Evolutionary conservation across 2,888 invertebrate genomes (phyloP), one percentile per base, ranked within the genome.

Genomic region (Pollenia griseotomentosa): DNA sequence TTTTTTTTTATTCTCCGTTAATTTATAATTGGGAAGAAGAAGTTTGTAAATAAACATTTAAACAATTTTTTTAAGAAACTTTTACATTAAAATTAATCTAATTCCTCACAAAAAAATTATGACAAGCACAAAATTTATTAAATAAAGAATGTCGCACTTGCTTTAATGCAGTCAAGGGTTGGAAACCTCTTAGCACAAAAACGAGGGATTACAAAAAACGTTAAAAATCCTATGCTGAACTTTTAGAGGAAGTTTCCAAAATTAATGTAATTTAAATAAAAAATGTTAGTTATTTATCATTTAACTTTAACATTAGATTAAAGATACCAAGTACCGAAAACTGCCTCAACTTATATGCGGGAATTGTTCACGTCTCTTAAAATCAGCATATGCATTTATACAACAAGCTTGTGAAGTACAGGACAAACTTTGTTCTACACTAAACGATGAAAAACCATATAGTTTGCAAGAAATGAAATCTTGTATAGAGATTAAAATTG

Each of bases 111-210:
- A 2, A 33, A 1, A 33, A 33, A 33, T 33, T 48, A 73, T 73
- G n/a, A 23, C 10, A n/a, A 23, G 57, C 46, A 46, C 8, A 14
- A 44, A 8, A 73, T 23, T 23, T 46, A 23, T 16, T 19, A 23
- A 59, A 71, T 9, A 48, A 19, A 33, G 75, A 68, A 57, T 82
- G 81, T 68, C 74, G 81, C 10, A 82, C 81, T 6, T 82, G 81
- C 40, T 82, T 74, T 3, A 74, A 74, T 11, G 40, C 46, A n/a
- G 42, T 19, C 1, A 82, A 82, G 16, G 53, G 44, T 8, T 44
- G 65, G 14, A 57, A 59, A 14, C 46, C 74, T 2, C 48, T 82
- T 44, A 8, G 16, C 33, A 66, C 19, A 48, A 23, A 23, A 12
- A 53, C 48, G 5, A n/a, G 10, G 12, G 55, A 42, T 6, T 55